Evolutionary conservation across 2,888 invertebrate genomes (phyloP), one percentile per base, ranked within the genome.

Genomic region (Phalangium opilio): DNA sequence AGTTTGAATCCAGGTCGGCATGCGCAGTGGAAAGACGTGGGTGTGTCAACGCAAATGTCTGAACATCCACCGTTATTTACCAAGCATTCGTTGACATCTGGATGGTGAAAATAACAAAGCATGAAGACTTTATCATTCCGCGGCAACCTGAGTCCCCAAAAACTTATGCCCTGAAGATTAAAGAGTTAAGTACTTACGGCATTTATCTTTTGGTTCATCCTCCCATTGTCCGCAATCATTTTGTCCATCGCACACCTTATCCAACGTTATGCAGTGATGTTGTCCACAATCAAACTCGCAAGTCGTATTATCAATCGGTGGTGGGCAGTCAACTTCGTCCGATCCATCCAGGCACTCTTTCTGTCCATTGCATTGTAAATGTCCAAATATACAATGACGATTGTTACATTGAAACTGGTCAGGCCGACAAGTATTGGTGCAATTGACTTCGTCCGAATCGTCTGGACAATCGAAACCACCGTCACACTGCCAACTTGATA

Each of bases 181-280:
- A 27, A 7, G 27, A 34, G 17, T 12, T 2, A 46, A 41, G 44
- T 14, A 54, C 50, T 78, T 72, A 4, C 76, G 78, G 62, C 89
- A 89, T 57, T 75, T 75, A 57, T 79, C 77, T 20, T 73, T 70
- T 0, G 82, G 83, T 66, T 91, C 91, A 63, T 93, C 91, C 63
- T 85, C 83, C 68, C 81, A 83, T 62, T 80, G 78, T 17, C 83
- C 82, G 63, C 93, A 93, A 67, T 93, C 87, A 46, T 79, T 81
- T 51, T 76, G 75, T 58, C 78, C 79, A 67, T 93, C 81, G 65
- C 93, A 93, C 3, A 90, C 82, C 61, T 78, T 77, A 2, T 75
- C 70, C 21, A 82, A 64, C 0, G 81, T 74, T 58, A 91, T 86
- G 66, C 91, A 93, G 61, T 79, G 78, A 11, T 81, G 81, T 3